Base-by-base conservation (phyloP, 2,797 vertebrate genomes). In the Coracias cyanogaster region DNA sequence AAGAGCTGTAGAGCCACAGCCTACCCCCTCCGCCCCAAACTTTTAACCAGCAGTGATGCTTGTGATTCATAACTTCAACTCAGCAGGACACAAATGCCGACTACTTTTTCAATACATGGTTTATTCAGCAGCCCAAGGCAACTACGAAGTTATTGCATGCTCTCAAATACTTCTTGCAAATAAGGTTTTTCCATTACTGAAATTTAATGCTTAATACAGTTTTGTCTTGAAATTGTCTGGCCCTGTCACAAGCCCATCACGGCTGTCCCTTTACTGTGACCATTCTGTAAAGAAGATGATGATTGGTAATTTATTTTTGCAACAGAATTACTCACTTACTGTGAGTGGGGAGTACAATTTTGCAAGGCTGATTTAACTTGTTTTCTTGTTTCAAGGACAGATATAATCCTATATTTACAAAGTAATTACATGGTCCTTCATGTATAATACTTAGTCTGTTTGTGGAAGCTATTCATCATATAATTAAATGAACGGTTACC, bases 331-430 rank as follows among this genome's bases (percentile, higher is more conserved):
- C 82, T 93, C 15, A 15, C 54, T 90, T 15, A 4, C 14, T 60
- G 7, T 45, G 78, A 86, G 79, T 35, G 61, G 48, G 73, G 66
- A 76, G 54, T 62, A 33, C 71, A 83, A 28, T 78, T 93, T 93
- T 3, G 7, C 66, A 93, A 80, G 76, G 85, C 77, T 92, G 89
- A 85, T 94, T 93, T 93, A 72, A 86, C 85, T 94, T 92, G 85
- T 88, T 96, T 96, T 83, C 71, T 93, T 82, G 64, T 91, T 96
- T 91, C 95, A 84, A 90, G 86, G 90, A 93, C 88, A 94, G 82
- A 80, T 90, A 84, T 82, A 94, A 92, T 94, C 94, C 88, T 60
- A 22, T 92, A 84, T 95, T 96, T 96, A 86, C 90, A 79, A 94
- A 95, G 88, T 84, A 93, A 95, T 95, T 95, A 77, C 64, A 41